A percentile compares a stretch with the other conserved stretches of the same genome.
Evolutionary conservation across 2,888 invertebrate species (phyloP).

Genomic region (Eristalinus aeneus): DNA sequence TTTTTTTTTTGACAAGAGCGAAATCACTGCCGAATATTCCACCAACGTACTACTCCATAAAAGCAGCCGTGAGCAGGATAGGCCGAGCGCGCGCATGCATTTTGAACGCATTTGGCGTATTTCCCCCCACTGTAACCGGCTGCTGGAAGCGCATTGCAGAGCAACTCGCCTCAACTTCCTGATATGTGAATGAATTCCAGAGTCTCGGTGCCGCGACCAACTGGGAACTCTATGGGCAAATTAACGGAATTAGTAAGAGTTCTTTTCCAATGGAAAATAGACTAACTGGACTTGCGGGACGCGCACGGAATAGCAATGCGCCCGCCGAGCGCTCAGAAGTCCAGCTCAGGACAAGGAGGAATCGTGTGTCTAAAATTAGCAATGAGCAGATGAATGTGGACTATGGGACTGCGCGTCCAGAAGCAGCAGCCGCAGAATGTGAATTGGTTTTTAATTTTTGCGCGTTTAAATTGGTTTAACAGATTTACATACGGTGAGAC

Average conservation of each 20-base stretch:
- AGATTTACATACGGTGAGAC: conserved; percentile 33
- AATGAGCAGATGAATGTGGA: conserved; percentile 53
- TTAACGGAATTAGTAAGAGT: conserved; percentile 69
- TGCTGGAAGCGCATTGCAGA: conserved; percentile 17
- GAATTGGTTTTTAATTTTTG: conserved; percentile 51
- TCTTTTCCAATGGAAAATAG: conserved; percentile 45
- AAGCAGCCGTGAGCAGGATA: conserved; percentile 37
- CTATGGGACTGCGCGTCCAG: conserved; percentile 41
- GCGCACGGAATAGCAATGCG: conserved; percentile 57
- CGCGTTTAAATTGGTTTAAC: conserved; percentile 14
- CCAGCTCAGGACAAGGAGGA: conserved; percentile 6
- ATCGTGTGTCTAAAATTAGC: conserved; percentile 65
- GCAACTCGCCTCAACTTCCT: conserved; percentile 47
- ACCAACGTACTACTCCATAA: conserved; percentile 44
- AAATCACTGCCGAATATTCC: conserved; percentile 59
- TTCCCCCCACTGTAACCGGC: neutral
- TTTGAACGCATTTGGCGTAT: conserved; percentile 50
- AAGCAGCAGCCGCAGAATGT: conserved; percentile 26
- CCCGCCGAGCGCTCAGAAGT: neutral
- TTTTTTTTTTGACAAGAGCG: conserved; percentile 35
- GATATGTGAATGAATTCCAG: conserved; percentile 66
- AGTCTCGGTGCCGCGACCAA: conserved; percentile 29
- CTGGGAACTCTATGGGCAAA: conserved; percentile 57
- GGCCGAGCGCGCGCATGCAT: conserved; percentile 40
- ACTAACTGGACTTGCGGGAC: conserved; percentile 53